Base-by-base conservation (phyloP, 2,888 invertebrate species). In the Silvanus unidentatus region DNA sequence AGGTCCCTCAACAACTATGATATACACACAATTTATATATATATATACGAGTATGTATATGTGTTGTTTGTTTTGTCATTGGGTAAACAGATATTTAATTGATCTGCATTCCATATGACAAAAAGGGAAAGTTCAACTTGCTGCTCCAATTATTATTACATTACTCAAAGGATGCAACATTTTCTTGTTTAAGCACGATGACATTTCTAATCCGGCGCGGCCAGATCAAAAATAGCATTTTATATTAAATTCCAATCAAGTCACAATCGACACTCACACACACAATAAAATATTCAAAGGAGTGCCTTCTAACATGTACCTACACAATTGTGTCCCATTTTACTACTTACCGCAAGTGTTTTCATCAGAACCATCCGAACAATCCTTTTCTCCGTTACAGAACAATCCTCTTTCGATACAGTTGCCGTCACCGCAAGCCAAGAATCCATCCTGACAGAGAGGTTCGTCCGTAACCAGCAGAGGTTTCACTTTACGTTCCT, bases 351-450 rank as follows among this genome's bases (percentile, higher is more conserved):
- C 91, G 68, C 92, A 93, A 66, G 84, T 81, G 68, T 91, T 92
- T 73, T 93, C 92, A 65, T 93, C 92, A 16, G 91, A 92, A 40
- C 90, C 90, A 64, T 92, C 92, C 1, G 77, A 69, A 65, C 93
- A 93, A 72, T 93, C 91, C 66, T 87, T 88, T 66, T 90, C 91
- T 41, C 92, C 91, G 75, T 93, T 92, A 73, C 93, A 93, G 84
- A 93, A 93, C 40, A 92, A 82, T 10, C 90, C 91, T 42, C 90
- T 78, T 70, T 92, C 91, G 60, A 92, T 86, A 69, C 93, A 93
- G 62, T 77, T 82, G 47, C 86, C 80, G 69, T 93, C 91, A 49
- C 91, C 92, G 65, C 93, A 93, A 53, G 92, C 92, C 48, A 93
- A 75, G 70, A 80, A 86, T 39, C 90, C 90, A 63, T 91, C 90